A percentile compares a stretch with the other conserved stretches of the same genome.
These are phyloP conservation scores for Pseudorectes ferrugineus DNA, from an alignment of 2,113 vertebrate species.

Conservation along the genomic window DNA sequence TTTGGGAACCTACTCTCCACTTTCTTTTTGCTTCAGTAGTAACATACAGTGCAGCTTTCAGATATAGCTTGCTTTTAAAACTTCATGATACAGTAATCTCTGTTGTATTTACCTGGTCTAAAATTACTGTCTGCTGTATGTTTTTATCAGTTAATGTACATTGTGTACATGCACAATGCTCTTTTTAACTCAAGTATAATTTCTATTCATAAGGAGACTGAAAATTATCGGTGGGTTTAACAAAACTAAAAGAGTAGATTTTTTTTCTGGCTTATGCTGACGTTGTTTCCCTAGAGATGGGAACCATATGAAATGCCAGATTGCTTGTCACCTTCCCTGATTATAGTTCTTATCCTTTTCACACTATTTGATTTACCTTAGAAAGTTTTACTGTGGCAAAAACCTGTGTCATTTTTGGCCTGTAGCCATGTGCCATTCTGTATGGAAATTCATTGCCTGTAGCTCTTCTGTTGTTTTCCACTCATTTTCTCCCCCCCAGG, in stretches of 20 bases:
- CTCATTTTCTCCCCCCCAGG: background rate
- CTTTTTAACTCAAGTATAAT: background rate
- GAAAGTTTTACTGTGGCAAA: background rate
- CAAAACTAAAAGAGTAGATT: background rate
- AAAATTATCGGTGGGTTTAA: background rate
- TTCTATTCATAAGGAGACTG: background rate
- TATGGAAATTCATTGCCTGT: background rate
- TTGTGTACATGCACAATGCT: fast-evolving
- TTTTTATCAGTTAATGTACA: background rate
- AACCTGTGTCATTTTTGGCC: background rate
- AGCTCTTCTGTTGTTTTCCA: background rate
- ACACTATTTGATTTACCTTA: background rate
- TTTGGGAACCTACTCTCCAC: background rate
- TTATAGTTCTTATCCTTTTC: background rate
- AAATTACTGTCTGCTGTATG: background rate
- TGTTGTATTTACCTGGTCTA: background rate
- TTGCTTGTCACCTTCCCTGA: background rate
- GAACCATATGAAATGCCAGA: background rate
- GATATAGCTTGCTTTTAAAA: background rate
- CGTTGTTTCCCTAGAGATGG: background rate
- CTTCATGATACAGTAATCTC: background rate
- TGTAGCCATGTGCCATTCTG: background rate
- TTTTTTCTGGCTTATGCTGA: background rate
- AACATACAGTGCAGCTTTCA: background rate
- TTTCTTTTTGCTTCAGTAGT: background rate